These are phyloP conservation scores for Drosophila fulvimacula DNA, from an alignment of 2,888 invertebrate species.

Conservation along the genomic window DNA sequence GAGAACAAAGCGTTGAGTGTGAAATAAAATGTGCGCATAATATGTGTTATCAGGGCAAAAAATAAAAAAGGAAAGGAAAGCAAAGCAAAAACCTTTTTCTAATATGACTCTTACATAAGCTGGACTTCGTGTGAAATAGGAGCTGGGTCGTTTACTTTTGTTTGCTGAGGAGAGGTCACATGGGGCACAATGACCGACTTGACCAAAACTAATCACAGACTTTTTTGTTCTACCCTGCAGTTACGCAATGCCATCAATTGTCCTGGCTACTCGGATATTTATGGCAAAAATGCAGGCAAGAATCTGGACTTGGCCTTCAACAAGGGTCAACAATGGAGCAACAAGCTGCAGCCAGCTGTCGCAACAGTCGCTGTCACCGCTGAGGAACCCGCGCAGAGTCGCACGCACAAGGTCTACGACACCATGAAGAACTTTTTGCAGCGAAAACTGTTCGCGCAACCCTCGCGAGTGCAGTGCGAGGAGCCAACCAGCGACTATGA, in stretches of 20 bases:
- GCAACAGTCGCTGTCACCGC: slow-evolving; percentile 15
- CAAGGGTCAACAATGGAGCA: slow-evolving; percentile 79
- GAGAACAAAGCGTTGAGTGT: slow-evolving; percentile 39
- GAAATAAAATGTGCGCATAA: slow-evolving; percentile 44
- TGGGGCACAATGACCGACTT: slow-evolving; percentile 11
- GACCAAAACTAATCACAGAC: slow-evolving; percentile 59
- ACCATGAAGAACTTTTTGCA: slow-evolving; percentile 83
- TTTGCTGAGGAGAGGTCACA: slow-evolving; percentile 20
- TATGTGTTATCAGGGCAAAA: slow-evolving; percentile 50
- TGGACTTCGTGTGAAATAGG: slow-evolving; percentile 53
- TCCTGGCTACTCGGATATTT: slow-evolving; percentile 75
- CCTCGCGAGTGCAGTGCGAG: slow-evolving; percentile 54
- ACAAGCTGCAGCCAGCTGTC: slow-evolving; percentile 59
- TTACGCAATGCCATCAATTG: slow-evolving; percentile 73
- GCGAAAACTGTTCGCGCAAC: slow-evolving; percentile 80
- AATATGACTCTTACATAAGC: slow-evolving; percentile 39
- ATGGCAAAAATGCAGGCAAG: slow-evolving; percentile 61
- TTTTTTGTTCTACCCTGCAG: slow-evolving; percentile 33
- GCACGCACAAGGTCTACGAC: slow-evolving; percentile 82
- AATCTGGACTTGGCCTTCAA: slow-evolving; percentile 73
- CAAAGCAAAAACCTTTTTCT: slow-evolving; percentile 27
- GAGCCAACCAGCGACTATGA: slow-evolving; percentile 78
- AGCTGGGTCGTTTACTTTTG: slow-evolving; percentile 20
- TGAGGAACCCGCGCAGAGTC: slow-evolving; percentile 53
- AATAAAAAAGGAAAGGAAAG: neutral